A percentile compares a stretch with the other conserved stretches of the same genome.
Conservation (phyloP, 2,113 vertebrate genomes). For the Lepisosteus oculatus region DNA sequence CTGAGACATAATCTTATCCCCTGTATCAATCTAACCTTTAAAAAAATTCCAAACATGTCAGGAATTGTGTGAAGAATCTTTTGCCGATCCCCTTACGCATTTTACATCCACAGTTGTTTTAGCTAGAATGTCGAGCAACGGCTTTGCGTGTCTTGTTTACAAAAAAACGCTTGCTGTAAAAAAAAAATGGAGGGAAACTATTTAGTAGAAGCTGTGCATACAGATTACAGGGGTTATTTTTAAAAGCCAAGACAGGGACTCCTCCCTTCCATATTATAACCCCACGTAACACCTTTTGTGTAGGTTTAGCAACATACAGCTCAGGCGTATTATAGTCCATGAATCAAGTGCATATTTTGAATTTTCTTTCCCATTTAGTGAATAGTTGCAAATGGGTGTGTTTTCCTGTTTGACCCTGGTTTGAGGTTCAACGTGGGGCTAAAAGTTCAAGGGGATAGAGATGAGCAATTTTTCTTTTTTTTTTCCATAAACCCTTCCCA, state of each 20-base stretch:
- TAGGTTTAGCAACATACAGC: neutral
- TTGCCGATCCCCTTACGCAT: conserved; percentile 41
- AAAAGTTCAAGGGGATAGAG: conserved; percentile 53
- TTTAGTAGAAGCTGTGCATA: neutral
- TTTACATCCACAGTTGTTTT: neutral
- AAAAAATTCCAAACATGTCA: conserved; percentile 66
- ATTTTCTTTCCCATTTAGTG: conserved; percentile 41
- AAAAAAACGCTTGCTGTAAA: neutral
- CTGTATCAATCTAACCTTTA: conserved; percentile 65
- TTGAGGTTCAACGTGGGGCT: conserved; percentile 59
- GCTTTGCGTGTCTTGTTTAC: neutral
- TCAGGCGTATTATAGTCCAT: conserved; percentile 31
- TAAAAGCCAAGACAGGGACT: conserved; percentile 3
- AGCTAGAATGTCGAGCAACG: neutral
- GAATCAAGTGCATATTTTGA: conserved; percentile 45
- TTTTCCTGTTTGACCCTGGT: conserved; percentile 48
- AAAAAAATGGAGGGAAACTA: neutral
- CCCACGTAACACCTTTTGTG: neutral
- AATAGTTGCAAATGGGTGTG: conserved; percentile 38
- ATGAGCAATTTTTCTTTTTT: conserved; percentile 52
- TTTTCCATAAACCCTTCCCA: conserved; percentile 28
- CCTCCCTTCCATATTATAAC: neutral
- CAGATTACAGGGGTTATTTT: neutral
- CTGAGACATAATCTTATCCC: conserved; percentile 54
- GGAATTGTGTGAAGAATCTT: conserved; percentile 58